These are phyloP conservation scores for Karalla daura DNA, from an alignment of 2,797 vertebrate species.

Conservation along the genomic window DNA sequence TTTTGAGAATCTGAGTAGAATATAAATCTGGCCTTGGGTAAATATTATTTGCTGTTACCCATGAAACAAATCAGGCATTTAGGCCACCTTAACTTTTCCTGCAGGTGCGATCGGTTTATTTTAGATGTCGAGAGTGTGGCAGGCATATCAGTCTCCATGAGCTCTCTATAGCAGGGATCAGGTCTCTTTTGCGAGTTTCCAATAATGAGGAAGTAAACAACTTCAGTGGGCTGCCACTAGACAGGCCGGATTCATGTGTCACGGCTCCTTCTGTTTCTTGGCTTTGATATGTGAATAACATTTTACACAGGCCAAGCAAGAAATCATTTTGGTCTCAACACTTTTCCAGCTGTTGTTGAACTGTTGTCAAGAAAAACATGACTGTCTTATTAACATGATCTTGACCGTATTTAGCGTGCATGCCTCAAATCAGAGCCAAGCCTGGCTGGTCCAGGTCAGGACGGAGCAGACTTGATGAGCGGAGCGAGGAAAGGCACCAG, in stretches of 20 bases:
- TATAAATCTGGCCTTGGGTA: neutral
- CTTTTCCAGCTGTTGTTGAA: slow-evolving; percentile 46
- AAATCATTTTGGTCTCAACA: slow-evolving; percentile 29
- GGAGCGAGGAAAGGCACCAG: slow-evolving; percentile 31
- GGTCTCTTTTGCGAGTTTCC: slow-evolving; percentile 21
- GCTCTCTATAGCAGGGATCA: slow-evolving; percentile 11
- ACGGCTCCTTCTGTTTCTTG: slow-evolving; percentile 15
- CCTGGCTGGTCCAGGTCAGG: slow-evolving; percentile 12
- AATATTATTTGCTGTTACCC: neutral
- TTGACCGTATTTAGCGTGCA: slow-evolving; percentile 25
- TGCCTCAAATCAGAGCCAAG: slow-evolving; percentile 15
- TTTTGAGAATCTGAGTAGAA: neutral
- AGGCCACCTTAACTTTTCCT: neutral
- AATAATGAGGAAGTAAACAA: slow-evolving; percentile 37
- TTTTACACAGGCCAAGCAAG: slow-evolving; percentile 3
- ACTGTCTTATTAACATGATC: slow-evolving; percentile 38
- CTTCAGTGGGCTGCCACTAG: neutral
- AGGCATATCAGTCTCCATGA: neutral
- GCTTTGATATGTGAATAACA: slow-evolving; percentile 29
- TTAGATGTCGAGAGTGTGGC: neutral
- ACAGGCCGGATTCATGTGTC: slow-evolving; percentile 11
- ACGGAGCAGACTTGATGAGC: slow-evolving; percentile 19
- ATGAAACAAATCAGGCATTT: neutral
- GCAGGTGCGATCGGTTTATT: neutral
- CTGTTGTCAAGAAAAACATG: slow-evolving; percentile 48